Evolutionary conservation across 2,113 vertebrate species (phyloP).

Genomic region (Serinus canaria): DNA sequence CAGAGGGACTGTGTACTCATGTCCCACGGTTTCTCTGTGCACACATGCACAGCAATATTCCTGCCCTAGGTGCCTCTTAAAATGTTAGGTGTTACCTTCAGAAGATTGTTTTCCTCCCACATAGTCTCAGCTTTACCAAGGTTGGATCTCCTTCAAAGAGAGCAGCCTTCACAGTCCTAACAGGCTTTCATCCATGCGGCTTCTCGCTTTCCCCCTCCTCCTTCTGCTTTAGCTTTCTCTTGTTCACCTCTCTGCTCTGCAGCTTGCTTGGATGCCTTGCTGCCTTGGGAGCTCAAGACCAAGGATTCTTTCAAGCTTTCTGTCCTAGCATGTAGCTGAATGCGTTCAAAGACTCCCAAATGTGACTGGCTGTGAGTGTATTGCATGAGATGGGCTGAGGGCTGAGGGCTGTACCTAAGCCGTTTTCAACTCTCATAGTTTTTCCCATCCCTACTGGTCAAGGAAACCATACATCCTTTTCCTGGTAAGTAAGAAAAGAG

Average conservation of each 20-base stretch:
- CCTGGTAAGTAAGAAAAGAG: neutral
- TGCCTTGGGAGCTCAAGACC: neutral
- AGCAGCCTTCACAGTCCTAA: neutral
- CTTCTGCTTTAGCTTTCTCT: neutral
- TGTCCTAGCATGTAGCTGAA: neutral
- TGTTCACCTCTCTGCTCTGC: neutral
- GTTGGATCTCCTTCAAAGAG: slow-evolving; percentile 31
- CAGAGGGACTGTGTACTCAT: neutral
- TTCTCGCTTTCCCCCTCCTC: neutral
- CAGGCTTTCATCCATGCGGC: neutral
- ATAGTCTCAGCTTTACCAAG: neutral
- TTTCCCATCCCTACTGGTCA: neutral
- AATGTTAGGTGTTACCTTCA: neutral
- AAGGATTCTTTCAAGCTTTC: neutral
- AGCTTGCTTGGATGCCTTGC: neutral
- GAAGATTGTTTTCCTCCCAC: slow-evolving; percentile 3
- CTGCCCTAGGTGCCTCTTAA: neutral
- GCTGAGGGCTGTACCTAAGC: neutral
- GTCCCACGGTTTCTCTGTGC: neutral
- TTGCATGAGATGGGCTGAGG: neutral
- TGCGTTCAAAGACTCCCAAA: neutral
- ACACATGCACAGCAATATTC: neutral
- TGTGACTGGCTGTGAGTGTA: neutral
- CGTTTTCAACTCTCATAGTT: neutral
- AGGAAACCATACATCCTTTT: neutral